A percentile compares a stretch with the other conserved stretches of the same genome.
Conservation (phyloP, 2,797 vertebrate genomes). For the Gadopsis marmoratus region DNA sequence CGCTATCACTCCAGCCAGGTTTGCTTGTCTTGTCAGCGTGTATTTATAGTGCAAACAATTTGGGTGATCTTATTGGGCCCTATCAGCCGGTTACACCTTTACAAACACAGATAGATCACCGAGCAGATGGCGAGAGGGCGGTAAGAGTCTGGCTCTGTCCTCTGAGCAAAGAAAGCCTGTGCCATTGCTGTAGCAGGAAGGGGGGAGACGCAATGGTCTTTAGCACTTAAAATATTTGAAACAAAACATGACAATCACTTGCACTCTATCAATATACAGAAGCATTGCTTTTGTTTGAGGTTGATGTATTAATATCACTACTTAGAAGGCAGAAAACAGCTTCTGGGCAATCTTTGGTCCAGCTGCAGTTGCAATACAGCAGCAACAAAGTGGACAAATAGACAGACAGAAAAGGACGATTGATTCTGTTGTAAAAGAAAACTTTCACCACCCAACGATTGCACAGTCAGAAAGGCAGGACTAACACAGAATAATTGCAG, state of each 20-base stretch:
- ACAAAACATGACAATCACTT: constrained; percentile 28
- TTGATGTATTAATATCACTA: constrained; percentile 5
- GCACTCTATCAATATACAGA: background rate
- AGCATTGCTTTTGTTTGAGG: constrained; percentile 5
- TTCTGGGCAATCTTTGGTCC: constrained; percentile 8
- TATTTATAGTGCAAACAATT: constrained; percentile 73
- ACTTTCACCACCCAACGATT: constrained; percentile 24
- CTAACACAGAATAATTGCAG: constrained; percentile 52
- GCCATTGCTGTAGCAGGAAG: background rate
- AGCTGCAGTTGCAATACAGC: constrained; percentile 3
- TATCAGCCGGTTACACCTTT: constrained; percentile 66
- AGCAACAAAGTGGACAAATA: constrained; percentile 32
- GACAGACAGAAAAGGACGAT: constrained; percentile 35
- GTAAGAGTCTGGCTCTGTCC: constrained; percentile 54
- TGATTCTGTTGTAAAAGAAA: constrained; percentile 17
- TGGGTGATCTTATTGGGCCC: constrained; percentile 66
- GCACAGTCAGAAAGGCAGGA: constrained; percentile 21
- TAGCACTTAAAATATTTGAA: constrained; percentile 23
- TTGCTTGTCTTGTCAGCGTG: constrained; percentile 68
- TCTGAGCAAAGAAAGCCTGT: constrained; percentile 67
- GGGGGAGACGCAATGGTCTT: constrained; percentile 7
- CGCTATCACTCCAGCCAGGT: constrained; percentile 44
- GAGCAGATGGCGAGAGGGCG: constrained; percentile 54
- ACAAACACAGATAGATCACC: constrained; percentile 73
- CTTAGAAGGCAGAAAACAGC: constrained; percentile 4